phyloP scores from a whole-genome alignment of 2,113 vertebrate genomes.

The Amphiprion percula region DNA sequence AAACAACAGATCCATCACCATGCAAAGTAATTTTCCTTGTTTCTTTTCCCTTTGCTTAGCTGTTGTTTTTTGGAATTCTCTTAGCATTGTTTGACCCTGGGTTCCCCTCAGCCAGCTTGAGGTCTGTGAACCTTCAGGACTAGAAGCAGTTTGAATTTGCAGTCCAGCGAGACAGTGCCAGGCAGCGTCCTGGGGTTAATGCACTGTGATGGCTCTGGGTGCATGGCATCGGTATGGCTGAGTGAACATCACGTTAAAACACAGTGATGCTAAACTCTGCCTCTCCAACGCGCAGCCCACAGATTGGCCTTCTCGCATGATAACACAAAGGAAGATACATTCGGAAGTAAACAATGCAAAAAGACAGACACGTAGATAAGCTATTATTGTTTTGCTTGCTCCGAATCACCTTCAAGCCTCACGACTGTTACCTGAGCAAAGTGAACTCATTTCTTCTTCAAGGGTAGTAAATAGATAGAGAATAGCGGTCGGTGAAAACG shows the following conservation, averaged over 20 bases:
- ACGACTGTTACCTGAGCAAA: slow-evolving; percentile 50
- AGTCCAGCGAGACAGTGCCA: slow-evolving; percentile 51
- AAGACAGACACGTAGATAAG: slow-evolving; percentile 42
- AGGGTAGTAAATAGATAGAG: slow-evolving; percentile 43
- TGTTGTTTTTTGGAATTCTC: not conserved
- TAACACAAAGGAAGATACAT: slow-evolving; percentile 43
- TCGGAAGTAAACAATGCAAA: slow-evolving; percentile 58
- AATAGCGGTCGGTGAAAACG: slow-evolving; percentile 46
- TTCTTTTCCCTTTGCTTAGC: not conserved
- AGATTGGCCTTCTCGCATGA: slow-evolving; percentile 63
- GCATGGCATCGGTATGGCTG: slow-evolving; percentile 59
- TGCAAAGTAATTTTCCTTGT: not conserved
- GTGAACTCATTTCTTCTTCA: slow-evolving; percentile 64
- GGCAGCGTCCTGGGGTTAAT: slow-evolving; percentile 67
- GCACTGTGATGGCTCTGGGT: slow-evolving; percentile 63
- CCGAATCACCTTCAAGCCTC: slow-evolving; percentile 34
- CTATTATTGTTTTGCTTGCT: slow-evolving; percentile 44
- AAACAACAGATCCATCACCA: slow-evolving; percentile 43
- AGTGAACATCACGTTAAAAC: slow-evolving; percentile 71
- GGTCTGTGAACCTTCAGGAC: slow-evolving; percentile 5
- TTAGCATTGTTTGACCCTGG: slow-evolving; percentile 35
- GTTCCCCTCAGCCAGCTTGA: slow-evolving; percentile 8
- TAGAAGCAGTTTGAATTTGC: slow-evolving; percentile 40
- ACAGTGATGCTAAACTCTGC: slow-evolving; percentile 61
- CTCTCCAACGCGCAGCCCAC: slow-evolving; percentile 45